Conservation (phyloP, 2,797 vertebrate species). For the Rhabdophis nuchalis region DNA sequence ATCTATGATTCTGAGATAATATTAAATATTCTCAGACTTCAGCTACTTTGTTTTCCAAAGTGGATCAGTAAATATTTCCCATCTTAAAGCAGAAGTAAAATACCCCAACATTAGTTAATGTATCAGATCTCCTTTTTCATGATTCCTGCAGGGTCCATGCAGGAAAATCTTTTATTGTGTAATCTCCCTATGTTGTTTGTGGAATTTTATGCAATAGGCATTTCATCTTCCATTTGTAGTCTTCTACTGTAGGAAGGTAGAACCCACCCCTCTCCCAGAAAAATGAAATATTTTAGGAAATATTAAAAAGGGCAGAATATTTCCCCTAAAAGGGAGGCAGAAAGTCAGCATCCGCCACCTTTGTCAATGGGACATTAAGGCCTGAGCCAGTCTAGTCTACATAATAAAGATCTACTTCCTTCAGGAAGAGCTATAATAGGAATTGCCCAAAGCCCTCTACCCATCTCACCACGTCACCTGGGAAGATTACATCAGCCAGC, state of each 20-base stretch:
- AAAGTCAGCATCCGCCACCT: too few species aligned
- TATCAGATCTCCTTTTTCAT: not conserved
- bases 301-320: too few species aligned
- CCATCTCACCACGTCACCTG: too few species aligned
- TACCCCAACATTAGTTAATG: not conserved
- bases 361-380: too few species aligned
- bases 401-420: too few species aligned
- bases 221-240: not conserved
- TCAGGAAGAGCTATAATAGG: too few species aligned
- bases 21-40: not conserved
- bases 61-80: not conserved
- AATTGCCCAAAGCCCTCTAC: too few species aligned
- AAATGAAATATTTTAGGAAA: too few species aligned
- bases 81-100: not conserved
- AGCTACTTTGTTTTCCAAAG: not conserved
- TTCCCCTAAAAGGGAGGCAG: too few species aligned
- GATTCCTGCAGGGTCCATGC: not conserved
- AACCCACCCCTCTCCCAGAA: too few species aligned
- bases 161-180: not conserved
- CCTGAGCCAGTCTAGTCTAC: too few species aligned
- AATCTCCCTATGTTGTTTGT: not conserved
- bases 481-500: too few species aligned
- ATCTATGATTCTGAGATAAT: not conserved
- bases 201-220: not conserved
- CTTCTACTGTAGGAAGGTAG: not conserved